Evolutionary conservation across 2,797 vertebrate species (phyloP).

Genomic region (Sebastes steindachneri): DNA sequence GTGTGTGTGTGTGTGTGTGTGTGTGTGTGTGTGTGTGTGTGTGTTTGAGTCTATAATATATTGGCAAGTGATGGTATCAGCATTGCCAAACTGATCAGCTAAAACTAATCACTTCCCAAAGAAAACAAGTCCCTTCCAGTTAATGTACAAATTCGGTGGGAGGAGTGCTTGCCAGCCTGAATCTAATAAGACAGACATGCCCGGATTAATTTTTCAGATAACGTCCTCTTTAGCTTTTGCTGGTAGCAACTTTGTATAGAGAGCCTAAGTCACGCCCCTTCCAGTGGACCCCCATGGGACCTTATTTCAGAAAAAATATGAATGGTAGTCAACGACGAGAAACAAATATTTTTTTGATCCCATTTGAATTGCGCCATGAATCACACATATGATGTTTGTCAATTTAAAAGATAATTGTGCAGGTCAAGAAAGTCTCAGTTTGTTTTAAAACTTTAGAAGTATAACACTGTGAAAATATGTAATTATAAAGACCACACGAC

Average conservation of each 20-base stretch:
- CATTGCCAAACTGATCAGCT: slow-evolving; percentile 24
- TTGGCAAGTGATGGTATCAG: background rate
- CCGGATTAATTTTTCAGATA: background rate
- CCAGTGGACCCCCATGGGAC: background rate
- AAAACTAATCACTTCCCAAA: slow-evolving; percentile 20
- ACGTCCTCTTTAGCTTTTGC: background rate
- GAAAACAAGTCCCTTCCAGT: slow-evolving; percentile 2
- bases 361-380: too few species aligned
- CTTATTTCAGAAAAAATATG: background rate
- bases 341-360: too few species aligned
- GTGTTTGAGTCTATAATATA: background rate
- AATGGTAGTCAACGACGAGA: too few species aligned
- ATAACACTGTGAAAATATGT: fast-evolving
- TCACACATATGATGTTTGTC: too few species aligned
- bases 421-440: too few species aligned
- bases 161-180: background rate
- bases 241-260: background rate
- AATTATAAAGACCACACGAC: fast-evolving
- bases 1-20: background rate
- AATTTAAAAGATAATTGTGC: too few species aligned
- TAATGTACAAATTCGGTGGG: slow-evolving; percentile 17
- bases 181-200: background rate
- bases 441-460: too few species aligned
- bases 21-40: background rate
- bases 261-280: background rate